These are phyloP conservation scores for Limnephilus auricula DNA, from an alignment of 2,888 invertebrate genomes.

Conservation along the genomic window DNA sequence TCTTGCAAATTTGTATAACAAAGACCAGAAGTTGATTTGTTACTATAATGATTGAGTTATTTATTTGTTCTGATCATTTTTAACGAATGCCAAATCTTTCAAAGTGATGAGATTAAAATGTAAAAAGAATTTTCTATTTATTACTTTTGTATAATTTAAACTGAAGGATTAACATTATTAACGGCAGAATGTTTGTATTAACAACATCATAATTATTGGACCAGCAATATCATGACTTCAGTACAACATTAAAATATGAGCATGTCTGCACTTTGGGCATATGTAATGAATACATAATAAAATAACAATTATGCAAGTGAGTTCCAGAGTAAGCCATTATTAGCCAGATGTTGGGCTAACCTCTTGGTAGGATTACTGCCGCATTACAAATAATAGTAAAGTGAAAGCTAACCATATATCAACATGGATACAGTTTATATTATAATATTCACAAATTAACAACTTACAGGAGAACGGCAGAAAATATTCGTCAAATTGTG, in stretches of 20 bases:
- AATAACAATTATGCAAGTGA: constrained; percentile 15
- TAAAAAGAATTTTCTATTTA: no score
- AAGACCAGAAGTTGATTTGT: neutral
- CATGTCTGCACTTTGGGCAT: neutral
- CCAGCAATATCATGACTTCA: constrained; percentile 17
- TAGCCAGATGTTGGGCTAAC: constrained; percentile 62
- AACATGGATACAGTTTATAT: constrained; percentile 59
- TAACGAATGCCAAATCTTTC: neutral
- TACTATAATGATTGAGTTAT: neutral
- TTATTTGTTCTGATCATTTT: neutral
- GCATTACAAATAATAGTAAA: constrained; percentile 66
- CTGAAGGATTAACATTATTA: neutral
- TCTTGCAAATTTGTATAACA: neutral
- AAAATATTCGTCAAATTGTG: neutral
- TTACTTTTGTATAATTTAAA: neutral
- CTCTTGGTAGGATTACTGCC: constrained; percentile 58
- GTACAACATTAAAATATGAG: neutral
- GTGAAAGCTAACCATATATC: constrained; percentile 60
- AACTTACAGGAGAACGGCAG: constrained; percentile 50
- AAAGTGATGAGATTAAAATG: neutral
- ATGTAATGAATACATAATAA: neutral
- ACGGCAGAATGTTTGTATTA: neutral
- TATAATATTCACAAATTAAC: constrained; percentile 58
- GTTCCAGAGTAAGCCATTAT: constrained; percentile 27
- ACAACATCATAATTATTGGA: neutral